These are phyloP conservation scores for Eledone cirrhosa DNA, from an alignment of 2,888 invertebrate species.

Conservation along the genomic window DNA sequence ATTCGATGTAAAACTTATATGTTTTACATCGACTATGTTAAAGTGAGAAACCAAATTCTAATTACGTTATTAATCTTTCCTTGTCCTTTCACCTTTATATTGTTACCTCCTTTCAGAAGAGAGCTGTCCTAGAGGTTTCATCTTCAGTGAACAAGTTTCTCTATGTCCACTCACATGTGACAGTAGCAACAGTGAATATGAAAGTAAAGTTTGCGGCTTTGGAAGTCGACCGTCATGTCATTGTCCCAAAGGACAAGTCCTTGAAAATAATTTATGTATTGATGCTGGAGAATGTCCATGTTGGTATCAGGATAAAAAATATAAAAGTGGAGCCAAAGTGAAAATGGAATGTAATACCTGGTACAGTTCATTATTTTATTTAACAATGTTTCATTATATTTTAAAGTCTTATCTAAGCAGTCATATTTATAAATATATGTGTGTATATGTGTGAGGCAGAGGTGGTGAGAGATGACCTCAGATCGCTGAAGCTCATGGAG, in stretches of 20 bases:
- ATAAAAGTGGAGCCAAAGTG: background rate
- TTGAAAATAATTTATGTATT: background rate
- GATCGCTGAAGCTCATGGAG: no score
- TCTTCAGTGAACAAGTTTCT: background rate
- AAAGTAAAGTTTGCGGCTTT: background rate
- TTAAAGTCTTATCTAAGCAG: no score
- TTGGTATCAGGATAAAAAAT: background rate
- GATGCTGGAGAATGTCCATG: background rate
- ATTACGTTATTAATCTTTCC: no score
- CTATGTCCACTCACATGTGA: constrained; percentile 18
- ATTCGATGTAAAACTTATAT: no score
- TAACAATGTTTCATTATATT: no score
- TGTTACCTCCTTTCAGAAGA: background rate
- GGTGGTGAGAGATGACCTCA: no score
- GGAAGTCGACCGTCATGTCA: background rate
- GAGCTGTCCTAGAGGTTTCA: background rate
- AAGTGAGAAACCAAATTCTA: no score
- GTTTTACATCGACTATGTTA: no score
- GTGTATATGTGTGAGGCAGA: no score
- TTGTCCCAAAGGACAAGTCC: constrained; percentile 16
- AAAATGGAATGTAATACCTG: constrained; percentile 25
- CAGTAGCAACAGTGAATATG: background rate
- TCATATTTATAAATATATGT: no score
- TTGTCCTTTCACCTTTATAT: background rate
- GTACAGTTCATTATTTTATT: background rate